These are phyloP conservation scores for Merops nubicus DNA, from an alignment of 2,113 vertebrate genomes.

Conservation along the genomic window DNA sequence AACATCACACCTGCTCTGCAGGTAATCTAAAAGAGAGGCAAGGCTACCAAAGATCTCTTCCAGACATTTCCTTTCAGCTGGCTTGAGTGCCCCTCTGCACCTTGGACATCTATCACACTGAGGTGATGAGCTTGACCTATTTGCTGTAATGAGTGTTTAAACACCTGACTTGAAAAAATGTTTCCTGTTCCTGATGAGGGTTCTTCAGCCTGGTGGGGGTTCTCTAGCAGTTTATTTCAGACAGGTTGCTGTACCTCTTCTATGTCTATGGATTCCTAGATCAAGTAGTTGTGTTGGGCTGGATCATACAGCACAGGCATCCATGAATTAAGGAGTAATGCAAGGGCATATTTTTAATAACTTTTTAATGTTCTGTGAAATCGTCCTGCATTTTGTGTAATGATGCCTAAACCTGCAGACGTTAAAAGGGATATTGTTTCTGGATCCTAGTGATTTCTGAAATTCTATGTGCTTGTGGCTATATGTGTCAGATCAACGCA, in stretches of 20 bases:
- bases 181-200: neutral
- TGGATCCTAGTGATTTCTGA: neutral
- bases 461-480: neutral
- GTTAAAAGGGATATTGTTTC: neutral
- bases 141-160: neutral
- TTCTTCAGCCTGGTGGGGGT: neutral
- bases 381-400: neutral
- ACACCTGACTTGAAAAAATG: neutral
- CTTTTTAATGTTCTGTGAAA: neutral
- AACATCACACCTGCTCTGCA: neutral
- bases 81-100: rapidly evolving
- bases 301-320: neutral
- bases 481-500: neutral
- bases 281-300: neutral
- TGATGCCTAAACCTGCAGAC: neutral
- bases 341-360: neutral
- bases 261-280: neutral
- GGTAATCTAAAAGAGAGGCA: neutral
- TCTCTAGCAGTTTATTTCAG: neutral
- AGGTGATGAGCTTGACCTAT: neutral
- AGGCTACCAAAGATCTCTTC: neutral
- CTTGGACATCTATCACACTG: neutral
- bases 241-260: neutral
- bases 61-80: neutral
- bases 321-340: neutral